Base-by-base conservation (phyloP, 2,113 vertebrate species). In the Rhinopithecus roxellana region DNA sequence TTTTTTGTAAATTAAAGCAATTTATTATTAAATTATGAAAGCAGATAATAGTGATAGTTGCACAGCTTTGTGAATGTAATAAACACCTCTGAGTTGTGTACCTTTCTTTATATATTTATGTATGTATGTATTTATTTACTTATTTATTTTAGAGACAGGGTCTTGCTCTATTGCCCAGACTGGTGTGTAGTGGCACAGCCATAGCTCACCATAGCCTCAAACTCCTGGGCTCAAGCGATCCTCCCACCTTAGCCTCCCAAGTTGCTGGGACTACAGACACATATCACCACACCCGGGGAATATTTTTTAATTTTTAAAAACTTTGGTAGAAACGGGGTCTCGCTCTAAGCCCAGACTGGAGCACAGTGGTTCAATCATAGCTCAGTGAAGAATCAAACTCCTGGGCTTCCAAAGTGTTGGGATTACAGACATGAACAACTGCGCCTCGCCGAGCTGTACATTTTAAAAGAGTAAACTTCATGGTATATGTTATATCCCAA, bases 21-120 rank as follows among this genome's bases (percentile, higher is more conserved):
- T 50, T 84, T 43, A 48, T 50, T 80, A 35, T 69, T 74, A 61
- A 95, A 17, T 85, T n/a, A 35, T 79, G 35, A 70, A 89, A 74
- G 40, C 14, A 59, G 30, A 79, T 2, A 20, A 22, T 40, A 18
- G 25, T 85, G 59, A 50, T 23, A 23, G 38, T 17, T 83, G 16
- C 52, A 78, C 8, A 13, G 12, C 43, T 92, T 82, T 57, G 50
- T 69, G 70, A 88, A 72, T 83, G 48, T 1, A 72, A 13, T 18
- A 78, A 72, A 48, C 40, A 45, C 5, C 74, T 79, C 22, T 8
- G 50, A 50, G 5, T 5, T 57, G 3, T n/a, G 22, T 80, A 80
- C 13, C 48, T 30, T 64, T 64, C 27, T 61, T 27, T 61, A 64
- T 30, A 2, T 64, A 64, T 64, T 6, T 64, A 55, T 55, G 2